These are phyloP conservation scores for Eulimnadia texana DNA, from an alignment of 1,140 invertebrate species.

Conservation along the genomic window DNA sequence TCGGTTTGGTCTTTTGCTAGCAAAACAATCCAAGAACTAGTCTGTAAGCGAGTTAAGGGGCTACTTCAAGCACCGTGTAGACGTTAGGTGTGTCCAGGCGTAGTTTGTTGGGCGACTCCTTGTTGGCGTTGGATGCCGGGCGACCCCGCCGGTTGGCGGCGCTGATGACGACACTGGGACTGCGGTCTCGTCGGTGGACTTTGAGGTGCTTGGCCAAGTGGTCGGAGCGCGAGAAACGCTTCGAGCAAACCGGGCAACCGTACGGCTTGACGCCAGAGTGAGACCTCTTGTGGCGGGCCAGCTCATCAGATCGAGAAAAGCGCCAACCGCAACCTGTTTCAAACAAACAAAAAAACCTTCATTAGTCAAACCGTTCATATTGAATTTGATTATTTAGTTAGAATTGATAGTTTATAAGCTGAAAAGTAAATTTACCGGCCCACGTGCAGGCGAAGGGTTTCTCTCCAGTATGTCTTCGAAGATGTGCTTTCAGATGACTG, in stretches of 20 bases:
- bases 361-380: neutral
- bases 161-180: neutral
- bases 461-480: constrained; percentile 83
- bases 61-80: neutral
- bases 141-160: constrained; percentile 7
- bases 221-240: constrained; percentile 75
- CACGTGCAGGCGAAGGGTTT: constrained; percentile 85
- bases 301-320: constrained; percentile 85
- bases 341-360: neutral
- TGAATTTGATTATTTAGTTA: neutral
- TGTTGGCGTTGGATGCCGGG: neutral
- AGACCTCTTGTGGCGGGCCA: constrained; percentile 64
- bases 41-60: neutral
- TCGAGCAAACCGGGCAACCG: constrained; percentile 62
- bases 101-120: neutral
- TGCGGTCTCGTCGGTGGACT: constrained; percentile 41
- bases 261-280: constrained; percentile 78
- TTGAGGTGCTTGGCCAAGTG: constrained; percentile 79
- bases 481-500: constrained; percentile 84
- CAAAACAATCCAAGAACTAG: too few relatives aligned
- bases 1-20: too few relatives aligned
- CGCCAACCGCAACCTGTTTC: constrained; percentile 61
- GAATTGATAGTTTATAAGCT: neutral
- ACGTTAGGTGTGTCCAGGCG: neutral
- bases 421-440: constrained; percentile 37